Percentiles rank a stretch among this genome's conserved stretches.
These are phyloP conservation scores for Arvicanthis niloticus DNA, from an alignment of 2,113 vertebrate genomes.

Conservation along the genomic window DNA sequence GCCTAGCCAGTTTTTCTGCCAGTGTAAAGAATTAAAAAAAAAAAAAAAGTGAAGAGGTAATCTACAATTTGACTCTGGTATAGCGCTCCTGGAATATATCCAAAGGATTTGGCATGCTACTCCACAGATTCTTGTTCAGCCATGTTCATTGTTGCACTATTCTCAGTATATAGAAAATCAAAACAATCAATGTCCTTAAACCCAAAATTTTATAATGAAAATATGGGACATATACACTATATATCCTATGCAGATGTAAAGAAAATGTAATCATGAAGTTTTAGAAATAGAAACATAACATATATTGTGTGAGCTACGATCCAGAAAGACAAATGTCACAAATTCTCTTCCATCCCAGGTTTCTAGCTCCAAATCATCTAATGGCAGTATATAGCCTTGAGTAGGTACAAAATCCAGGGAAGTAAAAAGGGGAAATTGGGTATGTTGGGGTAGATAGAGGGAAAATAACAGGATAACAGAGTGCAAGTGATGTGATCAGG, in stretches of 20 bases:
- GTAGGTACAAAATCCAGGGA: not conserved
- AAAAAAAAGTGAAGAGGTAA: not conserved
- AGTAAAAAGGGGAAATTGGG: not conserved
- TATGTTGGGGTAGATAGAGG: not conserved
- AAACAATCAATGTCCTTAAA: not conserved
- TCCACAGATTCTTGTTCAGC: not conserved
- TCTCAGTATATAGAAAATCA: not conserved
- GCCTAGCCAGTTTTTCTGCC: not conserved
- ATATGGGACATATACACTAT: not conserved
- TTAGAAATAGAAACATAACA: not conserved
- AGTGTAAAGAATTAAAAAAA: not conserved
- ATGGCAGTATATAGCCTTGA: not conserved
- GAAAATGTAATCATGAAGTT: not conserved
- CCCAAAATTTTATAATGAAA: not conserved
- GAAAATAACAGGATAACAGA: not conserved
- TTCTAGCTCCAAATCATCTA: not conserved
- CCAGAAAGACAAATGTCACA: not conserved
- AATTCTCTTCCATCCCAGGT: not conserved
- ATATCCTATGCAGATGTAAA: not conserved
- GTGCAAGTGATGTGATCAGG: too few species aligned
- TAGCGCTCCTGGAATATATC: too few species aligned
- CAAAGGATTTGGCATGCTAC: not conserved
- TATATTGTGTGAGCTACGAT: not conserved
- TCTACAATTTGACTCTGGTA: not conserved
- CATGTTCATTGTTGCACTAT: not conserved